Percentiles rank a stretch among this genome's conserved stretches.
These are phyloP conservation scores for Aromia moschata DNA, from an alignment of 2,888 invertebrate genomes.

Conservation along the genomic window DNA sequence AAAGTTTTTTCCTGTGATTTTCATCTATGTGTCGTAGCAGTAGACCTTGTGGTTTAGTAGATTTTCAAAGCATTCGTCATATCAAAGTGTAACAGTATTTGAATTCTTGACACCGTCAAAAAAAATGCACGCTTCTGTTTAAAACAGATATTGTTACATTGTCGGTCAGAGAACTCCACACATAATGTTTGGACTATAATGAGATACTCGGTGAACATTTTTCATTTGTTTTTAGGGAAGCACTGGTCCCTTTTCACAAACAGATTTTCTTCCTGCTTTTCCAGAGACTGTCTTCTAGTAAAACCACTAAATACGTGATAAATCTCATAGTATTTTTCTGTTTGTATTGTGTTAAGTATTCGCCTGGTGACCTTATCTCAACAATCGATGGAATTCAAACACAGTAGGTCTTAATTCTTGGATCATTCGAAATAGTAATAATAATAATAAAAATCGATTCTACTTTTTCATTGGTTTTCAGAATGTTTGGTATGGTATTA, in stretches of 20 bases:
- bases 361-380: constrained; percentile 77
- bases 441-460: too few species aligned
- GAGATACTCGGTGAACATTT: background rate
- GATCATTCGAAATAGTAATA: background rate
- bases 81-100: too few species aligned
- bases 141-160: too few species aligned
- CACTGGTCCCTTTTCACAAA: constrained; percentile 80
- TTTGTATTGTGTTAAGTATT: constrained; percentile 84
- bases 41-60: too few species aligned
- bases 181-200: too few species aligned
- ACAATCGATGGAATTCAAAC: constrained; percentile 87
- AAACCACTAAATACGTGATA: constrained; percentile 94
- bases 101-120: too few species aligned
- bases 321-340: constrained; percentile 91
- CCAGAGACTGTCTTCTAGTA: constrained; percentile 89
- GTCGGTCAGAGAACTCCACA: too few species aligned
- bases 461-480: constrained; percentile 54
- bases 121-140: too few species aligned
- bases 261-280: constrained; percentile 93
- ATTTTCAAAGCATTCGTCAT: too few species aligned
- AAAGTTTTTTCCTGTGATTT: too few species aligned
- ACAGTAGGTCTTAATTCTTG: constrained; percentile 68
- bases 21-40: too few species aligned
- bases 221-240: constrained; percentile 67
- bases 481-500: constrained; percentile 96